Percentiles rank a stretch among this genome's conserved stretches.
phyloP scores from a whole-genome alignment of 2,113 vertebrate species.

The Acrocephalus arundinaceus region DNA sequence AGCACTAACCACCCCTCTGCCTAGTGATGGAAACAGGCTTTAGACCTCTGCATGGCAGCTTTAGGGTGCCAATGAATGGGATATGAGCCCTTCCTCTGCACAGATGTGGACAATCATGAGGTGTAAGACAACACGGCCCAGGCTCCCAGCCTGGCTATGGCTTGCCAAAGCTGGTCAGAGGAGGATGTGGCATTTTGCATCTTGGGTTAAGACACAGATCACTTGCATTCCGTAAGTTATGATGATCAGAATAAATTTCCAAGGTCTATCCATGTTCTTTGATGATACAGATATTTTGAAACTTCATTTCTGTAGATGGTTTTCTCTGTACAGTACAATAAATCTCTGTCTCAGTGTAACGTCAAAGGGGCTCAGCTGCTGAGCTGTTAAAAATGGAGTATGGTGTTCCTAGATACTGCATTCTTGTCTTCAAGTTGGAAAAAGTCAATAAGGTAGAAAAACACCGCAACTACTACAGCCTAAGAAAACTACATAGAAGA shows the following conservation, averaged over 20 bases:
- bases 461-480: neutral
- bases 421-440: neutral
- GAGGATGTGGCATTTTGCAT: neutral
- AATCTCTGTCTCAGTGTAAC: neutral
- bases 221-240: neutral
- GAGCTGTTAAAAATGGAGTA: neutral
- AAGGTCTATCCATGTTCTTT: neutral
- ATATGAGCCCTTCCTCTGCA: neutral
- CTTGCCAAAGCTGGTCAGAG: neutral
- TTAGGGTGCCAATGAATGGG: neutral
- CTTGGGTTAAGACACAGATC: neutral
- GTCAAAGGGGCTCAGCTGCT: neutral
- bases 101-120: neutral
- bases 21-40: neutral
- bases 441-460: neutral
- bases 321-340: neutral
- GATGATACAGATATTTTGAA: neutral
- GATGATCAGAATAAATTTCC: neutral
- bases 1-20: neutral
- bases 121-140: neutral
- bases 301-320: neutral
- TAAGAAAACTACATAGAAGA: neutral
- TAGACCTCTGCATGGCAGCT: neutral
- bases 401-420: neutral
- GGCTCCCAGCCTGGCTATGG: neutral